Conservation (phyloP, 2,888 invertebrate genomes). For the Lingula anatina region DNA sequence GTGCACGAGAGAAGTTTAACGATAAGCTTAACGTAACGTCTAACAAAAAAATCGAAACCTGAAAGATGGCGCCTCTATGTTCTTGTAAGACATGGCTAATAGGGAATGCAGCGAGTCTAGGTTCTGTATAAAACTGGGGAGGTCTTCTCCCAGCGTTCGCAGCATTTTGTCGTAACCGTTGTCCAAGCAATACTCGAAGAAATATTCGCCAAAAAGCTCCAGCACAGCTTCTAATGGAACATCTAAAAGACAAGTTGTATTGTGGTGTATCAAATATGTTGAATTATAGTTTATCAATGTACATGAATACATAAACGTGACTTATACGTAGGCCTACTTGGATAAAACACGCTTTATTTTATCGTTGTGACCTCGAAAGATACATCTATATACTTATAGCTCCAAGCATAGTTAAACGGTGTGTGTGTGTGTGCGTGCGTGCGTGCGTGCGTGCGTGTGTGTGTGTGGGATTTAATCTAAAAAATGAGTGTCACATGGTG, state of each 20-base stretch:
- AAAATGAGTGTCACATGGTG: neutral
- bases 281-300: neutral
- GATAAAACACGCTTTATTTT: too few relatives aligned
- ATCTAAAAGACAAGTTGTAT: slow-evolving; percentile 21
- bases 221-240: slow-evolving; percentile 37
- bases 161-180: slow-evolving; percentile 48
- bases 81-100: slow-evolving; percentile 43
- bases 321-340: too few relatives aligned
- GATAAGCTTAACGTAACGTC: too few relatives aligned
- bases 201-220: slow-evolving; percentile 46
- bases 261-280: neutral
- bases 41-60: too few relatives aligned
- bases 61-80: slow-evolving; percentile 49
- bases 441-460: neutral
- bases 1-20: too few relatives aligned
- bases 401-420: too few relatives aligned
- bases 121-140: slow-evolving; percentile 44
- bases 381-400: too few relatives aligned
- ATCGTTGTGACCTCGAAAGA: too few relatives aligned
- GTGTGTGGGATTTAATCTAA: neutral
- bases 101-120: slow-evolving; percentile 47
- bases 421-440: neutral
- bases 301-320: too few relatives aligned
- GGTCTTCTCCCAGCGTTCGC: slow-evolving; percentile 37
- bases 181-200: slow-evolving; percentile 38